A percentile compares a stretch with the other conserved stretches of the same genome.
Conservation (phyloP, 2,888 invertebrate genomes). For the Nemoura dubitans region DNA sequence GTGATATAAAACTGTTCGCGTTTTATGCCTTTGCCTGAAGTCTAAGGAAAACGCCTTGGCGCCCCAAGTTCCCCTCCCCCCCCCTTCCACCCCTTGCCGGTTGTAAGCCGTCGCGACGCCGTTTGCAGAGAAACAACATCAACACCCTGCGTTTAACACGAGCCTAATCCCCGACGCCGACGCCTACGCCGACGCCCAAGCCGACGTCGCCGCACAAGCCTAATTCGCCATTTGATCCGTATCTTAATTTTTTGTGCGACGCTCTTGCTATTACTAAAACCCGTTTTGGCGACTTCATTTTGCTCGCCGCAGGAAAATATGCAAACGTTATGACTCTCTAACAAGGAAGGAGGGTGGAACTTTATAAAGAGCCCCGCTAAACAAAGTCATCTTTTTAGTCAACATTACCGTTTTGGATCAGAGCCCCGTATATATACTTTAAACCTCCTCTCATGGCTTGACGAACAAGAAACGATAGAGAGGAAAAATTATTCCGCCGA, state of each 20-base stretch:
- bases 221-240: slow-evolving; percentile 3
- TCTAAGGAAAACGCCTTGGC: neutral
- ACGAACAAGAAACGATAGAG: neutral
- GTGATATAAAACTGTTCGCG: neutral
- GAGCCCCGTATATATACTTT: neutral
- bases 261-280: neutral
- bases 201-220: neutral
- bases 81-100: neutral
- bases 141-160: slow-evolving; percentile 7
- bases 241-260: neutral
- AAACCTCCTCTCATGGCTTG: neutral
- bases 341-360: neutral
- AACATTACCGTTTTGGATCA: neutral
- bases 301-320: neutral
- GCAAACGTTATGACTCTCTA: slow-evolving; percentile 12
- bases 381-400: neutral
- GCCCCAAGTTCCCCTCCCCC: neutral
- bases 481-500: neutral
- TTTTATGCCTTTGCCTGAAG: neutral
- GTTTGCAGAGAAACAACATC: neutral
- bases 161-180: neutral
- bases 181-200: neutral
- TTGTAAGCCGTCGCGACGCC: neutral
- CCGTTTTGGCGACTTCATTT: neutral
- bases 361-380: neutral